Base-by-base conservation (phyloP, 2,888 invertebrate genomes). In the Oscheius sp. region DNA sequence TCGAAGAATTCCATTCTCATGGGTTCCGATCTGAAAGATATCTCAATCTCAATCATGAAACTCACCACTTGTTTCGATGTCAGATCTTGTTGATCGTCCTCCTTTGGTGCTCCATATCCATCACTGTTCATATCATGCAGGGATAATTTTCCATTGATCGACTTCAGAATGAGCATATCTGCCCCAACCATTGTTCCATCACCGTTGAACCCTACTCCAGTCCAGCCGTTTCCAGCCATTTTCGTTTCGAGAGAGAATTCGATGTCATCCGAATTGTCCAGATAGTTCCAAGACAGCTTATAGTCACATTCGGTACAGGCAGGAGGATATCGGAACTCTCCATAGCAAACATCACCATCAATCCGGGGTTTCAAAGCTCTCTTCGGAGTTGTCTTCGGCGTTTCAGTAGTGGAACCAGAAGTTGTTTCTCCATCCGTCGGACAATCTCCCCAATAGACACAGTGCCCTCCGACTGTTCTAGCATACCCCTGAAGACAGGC, bases 401-500 rank as follows among this genome's bases (percentile, higher is more conserved):
- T 22, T n/a, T 2, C n/a, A 24, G 64, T 54, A 41, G 63, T 44
- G 14, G 54, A 24, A 1, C 28, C 32, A n/a, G 26, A 20, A n/a
- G 72, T 51, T 6, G 54, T 32, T 2, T 9, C 41, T 9, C n/a
- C 65, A 51, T 73, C 73, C n/a, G 68, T 51, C 2, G 82, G 80
- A 63, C 84, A 84, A 62, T 85, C 85, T 56, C 83, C 83, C 85
- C 85, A 85, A 41, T 85, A 85, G 54, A 85, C 80, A 65, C 85
- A 85, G 6, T 68, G 63, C 50, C 75, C 77, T 41, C 73, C 68
- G 12, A 63, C 36, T 20, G 71, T 70, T 44, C 85, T 73, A 6
- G 85, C 85, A 56, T 80, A 83, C 24, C 85, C 85, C 59, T 85
- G 85, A 30, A 75, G 69, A 65, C 85, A 85, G 8, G 84, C 70